phyloP scores from a whole-genome alignment of 2,113 vertebrate genomes.

The Mormyrus iriodes region DNA sequence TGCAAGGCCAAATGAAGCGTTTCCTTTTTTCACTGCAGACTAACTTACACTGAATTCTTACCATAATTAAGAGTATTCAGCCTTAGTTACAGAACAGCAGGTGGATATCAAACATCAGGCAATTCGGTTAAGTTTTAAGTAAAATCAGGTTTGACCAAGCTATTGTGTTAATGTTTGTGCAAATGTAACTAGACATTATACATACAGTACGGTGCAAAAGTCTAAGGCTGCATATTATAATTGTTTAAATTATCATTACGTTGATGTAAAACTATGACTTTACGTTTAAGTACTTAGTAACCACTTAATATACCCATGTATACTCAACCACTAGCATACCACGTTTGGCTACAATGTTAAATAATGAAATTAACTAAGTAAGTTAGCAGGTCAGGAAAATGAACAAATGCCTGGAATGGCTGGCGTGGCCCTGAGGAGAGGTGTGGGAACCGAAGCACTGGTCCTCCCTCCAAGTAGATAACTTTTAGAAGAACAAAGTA shows the following conservation, averaged over 20 bases:
- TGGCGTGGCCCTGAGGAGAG: neutral
- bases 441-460: neutral
- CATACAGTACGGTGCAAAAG: neutral
- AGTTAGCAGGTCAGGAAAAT: neutral
- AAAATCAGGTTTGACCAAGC: neutral
- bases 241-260: neutral
- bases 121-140: neutral
- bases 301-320: neutral
- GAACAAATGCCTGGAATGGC: neutral
- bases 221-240: neutral
- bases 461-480: neutral
- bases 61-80: neutral
- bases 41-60: neutral
- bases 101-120: neutral
- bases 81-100: neutral
- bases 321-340: neutral
- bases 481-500: neutral
- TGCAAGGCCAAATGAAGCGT: neutral
- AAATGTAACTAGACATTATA: neutral
- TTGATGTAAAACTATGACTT: neutral
- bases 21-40: neutral
- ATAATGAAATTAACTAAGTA: neutral
- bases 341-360: neutral
- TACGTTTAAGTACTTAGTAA: neutral
- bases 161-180: neutral